phyloP scores from a whole-genome alignment of 2,888 invertebrate species.

The Cryptocephalus moraei region DNA sequence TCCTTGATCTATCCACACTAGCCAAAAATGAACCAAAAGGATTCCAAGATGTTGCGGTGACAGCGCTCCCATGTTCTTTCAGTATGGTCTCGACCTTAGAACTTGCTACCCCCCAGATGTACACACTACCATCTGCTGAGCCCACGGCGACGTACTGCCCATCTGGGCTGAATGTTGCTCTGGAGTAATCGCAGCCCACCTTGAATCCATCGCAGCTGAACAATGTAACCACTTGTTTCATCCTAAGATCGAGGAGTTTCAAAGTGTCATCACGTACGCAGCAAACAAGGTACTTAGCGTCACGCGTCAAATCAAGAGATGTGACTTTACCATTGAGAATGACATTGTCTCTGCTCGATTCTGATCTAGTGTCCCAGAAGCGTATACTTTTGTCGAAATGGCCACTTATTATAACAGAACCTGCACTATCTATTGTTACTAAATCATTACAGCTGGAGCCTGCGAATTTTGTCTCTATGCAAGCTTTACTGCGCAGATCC shows the following conservation, averaged over 20 bases:
- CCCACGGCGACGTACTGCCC: conserved; percentile 85
- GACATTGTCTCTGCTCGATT: conserved; percentile 77
- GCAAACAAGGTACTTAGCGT: conserved; percentile 82
- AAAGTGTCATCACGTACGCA: conserved; percentile 94
- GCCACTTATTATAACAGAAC: conserved; percentile 88
- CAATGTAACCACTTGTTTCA: conserved; percentile 82
- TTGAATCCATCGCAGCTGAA: conserved; percentile 92
- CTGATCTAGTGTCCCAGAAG: conserved; percentile 93
- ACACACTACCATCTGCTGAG: conserved; percentile 82
- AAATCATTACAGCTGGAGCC: conserved; percentile 96
- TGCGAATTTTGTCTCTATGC: conserved; percentile 88
- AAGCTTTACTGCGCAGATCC: conserved; percentile 89
- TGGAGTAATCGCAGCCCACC: conserved; percentile 88
- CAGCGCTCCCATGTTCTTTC: conserved; percentile 73
- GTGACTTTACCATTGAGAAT: conserved; percentile 88
- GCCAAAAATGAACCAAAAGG: conserved; percentile 71
- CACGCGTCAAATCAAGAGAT: conserved; percentile 85
- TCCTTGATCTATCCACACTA: conserved; percentile 75
- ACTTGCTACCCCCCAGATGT: conserved; percentile 79
- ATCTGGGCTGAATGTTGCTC: conserved; percentile 87
- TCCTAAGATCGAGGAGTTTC: conserved; percentile 87
- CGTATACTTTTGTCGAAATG: conserved; percentile 96
- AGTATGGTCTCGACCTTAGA: conserved; percentile 67
- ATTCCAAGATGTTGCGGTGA: conserved; percentile 84
- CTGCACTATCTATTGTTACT: conserved; percentile 79